Evolutionary conservation across 2,113 vertebrate species (phyloP).

Genomic region (Stegostoma tigrinum): DNA sequence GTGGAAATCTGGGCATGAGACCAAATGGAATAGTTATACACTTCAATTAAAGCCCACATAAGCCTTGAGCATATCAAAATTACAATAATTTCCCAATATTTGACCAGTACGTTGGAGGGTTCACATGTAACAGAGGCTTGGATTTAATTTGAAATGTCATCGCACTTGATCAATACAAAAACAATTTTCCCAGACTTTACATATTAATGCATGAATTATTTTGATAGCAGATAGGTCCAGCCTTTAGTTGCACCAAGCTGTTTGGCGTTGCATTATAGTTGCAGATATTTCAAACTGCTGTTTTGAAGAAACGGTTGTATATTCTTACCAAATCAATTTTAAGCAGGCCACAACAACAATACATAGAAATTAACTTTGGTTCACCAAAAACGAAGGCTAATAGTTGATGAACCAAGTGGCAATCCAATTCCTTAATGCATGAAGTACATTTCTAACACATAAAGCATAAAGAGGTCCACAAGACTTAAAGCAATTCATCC

Average conservation of each 20-base stretch:
- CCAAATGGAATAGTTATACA: not conserved
- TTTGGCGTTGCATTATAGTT: not conserved
- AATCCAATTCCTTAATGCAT: not conserved
- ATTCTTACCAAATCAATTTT: not conserved
- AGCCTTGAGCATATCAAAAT: not conserved
- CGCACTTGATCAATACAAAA: not conserved
- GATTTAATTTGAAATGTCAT: not conserved
- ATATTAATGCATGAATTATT: not conserved
- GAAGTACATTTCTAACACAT: not conserved
- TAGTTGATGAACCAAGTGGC: not conserved
- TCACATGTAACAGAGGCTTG: not conserved
- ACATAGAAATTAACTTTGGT: not conserved
- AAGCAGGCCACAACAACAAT: not conserved
- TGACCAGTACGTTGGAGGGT: not conserved
- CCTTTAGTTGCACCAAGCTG: not conserved
- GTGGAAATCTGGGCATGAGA: not conserved
- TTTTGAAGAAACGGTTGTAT: not conserved
- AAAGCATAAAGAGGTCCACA: not conserved
- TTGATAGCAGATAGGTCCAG: not conserved
- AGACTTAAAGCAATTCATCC: not conserved
- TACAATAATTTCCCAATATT: not conserved
- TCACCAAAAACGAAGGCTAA: not conserved
- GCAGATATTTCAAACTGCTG: not conserved
- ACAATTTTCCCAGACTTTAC: not conserved
- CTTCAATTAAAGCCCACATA: not conserved